These are phyloP conservation scores for Phataginus tricuspis DNA, from an alignment of 2,797 vertebrate genomes.

Conservation along the genomic window DNA sequence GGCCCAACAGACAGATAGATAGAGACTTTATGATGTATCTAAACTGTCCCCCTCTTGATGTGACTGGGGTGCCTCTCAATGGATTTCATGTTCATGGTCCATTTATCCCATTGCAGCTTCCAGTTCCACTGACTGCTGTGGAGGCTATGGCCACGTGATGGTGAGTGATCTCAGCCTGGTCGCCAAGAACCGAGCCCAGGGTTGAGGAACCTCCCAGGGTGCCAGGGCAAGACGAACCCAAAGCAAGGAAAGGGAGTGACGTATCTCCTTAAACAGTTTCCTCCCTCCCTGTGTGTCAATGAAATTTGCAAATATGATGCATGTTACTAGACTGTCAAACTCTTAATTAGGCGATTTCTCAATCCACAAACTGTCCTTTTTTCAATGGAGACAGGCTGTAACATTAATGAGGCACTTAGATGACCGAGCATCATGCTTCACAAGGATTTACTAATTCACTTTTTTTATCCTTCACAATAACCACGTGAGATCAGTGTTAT, in stretches of 20 bases:
- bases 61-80: not conserved
- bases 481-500: not conserved
- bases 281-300: not conserved
- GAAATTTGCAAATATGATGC: not conserved
- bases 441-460: not conserved
- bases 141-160: not conserved
- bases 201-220: not conserved
- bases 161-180: not conserved
- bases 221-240: not conserved
- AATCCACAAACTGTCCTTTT: not conserved
- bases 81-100: not conserved
- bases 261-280: not conserved
- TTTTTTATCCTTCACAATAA: slow-evolving; percentile 5
- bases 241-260: not conserved
- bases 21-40: not conserved
- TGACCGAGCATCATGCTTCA: not conserved
- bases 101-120: not conserved
- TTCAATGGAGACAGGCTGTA: not conserved
- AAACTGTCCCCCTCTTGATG: not conserved
- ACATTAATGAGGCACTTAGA: not conserved
- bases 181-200: not conserved
- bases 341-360: not conserved
- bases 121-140: not conserved
- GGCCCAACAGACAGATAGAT: not conserved
- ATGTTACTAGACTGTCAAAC: not conserved